Conservation (phyloP, 1,140 invertebrate genomes). For the Varroa destructor region DNA sequence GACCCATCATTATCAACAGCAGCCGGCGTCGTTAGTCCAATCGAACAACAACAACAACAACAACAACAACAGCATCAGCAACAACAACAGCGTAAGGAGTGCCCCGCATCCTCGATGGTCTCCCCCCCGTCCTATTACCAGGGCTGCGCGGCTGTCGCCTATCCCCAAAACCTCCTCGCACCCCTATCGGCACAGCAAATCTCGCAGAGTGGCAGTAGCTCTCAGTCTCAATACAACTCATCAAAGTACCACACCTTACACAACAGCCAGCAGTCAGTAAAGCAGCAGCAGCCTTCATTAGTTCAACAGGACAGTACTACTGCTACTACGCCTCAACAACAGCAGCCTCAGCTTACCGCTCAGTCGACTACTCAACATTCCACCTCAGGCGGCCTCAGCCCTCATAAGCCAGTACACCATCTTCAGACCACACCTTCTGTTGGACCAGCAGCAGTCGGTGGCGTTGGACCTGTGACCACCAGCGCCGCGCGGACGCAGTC, state of each 20-base stretch:
- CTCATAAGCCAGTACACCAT: conserved; percentile 5
- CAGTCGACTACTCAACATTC: neutral
- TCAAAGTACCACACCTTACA: too few species aligned
- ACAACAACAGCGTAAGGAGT: neutral
- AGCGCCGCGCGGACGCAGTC: too few species aligned
- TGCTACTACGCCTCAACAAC: neutral
- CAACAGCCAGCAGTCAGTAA: neutral
- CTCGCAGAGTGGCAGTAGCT: too few species aligned
- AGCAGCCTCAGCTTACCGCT: neutral
- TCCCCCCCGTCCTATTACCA: too few species aligned
- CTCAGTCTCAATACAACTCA: too few species aligned
- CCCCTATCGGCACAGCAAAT: too few species aligned
- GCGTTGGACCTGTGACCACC: too few species aligned
- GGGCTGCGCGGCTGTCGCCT: too few species aligned
- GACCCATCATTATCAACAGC: neutral
- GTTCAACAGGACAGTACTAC: neutral
- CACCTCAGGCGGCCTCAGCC: conserved; percentile 28
- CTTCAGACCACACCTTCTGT: too few species aligned
- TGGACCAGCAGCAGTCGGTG: too few species aligned
- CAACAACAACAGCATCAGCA: conserved; percentile 4
- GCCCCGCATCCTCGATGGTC: too few species aligned
- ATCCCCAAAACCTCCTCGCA: too few species aligned
- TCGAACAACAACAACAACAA: conserved; percentile 8
- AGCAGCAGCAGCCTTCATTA: neutral
- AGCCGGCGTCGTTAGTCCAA: neutral